Evolutionary conservation across 2,113 vertebrate species (phyloP).

Genomic region (Steatornis caripensis): DNA sequence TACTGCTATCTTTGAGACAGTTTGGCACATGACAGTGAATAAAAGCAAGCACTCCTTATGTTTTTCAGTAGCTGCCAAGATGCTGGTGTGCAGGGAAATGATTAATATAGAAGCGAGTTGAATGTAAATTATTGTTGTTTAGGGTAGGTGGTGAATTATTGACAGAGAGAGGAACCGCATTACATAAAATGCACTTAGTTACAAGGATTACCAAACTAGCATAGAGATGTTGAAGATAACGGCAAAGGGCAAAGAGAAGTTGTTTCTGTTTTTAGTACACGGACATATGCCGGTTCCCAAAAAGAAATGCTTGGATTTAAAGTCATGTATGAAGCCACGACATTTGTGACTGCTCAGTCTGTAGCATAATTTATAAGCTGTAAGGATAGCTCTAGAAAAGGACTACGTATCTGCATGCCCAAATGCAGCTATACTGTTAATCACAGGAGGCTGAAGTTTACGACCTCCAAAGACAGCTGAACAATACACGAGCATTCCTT

Average conservation of each 20-base stretch:
- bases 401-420: not conserved
- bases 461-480: not conserved
- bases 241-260: constrained; percentile 28
- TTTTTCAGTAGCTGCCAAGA: constrained; percentile 69
- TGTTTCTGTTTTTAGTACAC: constrained; percentile 49
- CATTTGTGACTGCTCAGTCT: constrained; percentile 45
- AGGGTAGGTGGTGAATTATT: constrained; percentile 59
- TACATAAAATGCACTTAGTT: constrained; percentile 47
- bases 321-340: constrained; percentile 27
- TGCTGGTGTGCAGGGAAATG: constrained; percentile 62
- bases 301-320: constrained; percentile 59
- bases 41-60: constrained; percentile 68
- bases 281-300: constrained; percentile 56
- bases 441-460: not conserved
- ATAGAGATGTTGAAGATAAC: constrained; percentile 45
- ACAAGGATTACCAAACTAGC: constrained; percentile 51
- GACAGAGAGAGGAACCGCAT: constrained; percentile 51
- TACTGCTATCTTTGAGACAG: constrained; percentile 64
- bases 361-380: not conserved
- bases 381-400: not conserved
- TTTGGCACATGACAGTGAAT: constrained; percentile 65
- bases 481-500: not conserved
- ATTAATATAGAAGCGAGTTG: constrained; percentile 66
- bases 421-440: not conserved
- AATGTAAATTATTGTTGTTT: constrained; percentile 61